Conservation (phyloP, 2,888 invertebrate species). For the Meta bourneti region DNA sequence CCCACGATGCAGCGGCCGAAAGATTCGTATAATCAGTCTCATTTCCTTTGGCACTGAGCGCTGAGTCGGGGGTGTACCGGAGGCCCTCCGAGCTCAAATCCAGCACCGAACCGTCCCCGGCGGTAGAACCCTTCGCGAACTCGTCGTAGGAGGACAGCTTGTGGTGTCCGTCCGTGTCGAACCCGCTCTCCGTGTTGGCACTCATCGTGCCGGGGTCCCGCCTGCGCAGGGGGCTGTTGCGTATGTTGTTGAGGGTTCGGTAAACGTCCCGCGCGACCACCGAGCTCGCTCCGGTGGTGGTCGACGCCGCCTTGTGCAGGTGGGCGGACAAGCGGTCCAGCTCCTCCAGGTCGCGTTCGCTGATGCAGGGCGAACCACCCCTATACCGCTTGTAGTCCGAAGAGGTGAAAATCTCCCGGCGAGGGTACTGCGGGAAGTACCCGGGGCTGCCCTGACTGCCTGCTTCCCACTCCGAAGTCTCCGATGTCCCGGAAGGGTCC, state of each 20-base stretch:
- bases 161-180: slow-evolving; percentile 37
- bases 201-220: slow-evolving; percentile 5
- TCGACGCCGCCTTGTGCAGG: slow-evolving; percentile 64
- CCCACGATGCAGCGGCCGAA: slow-evolving; percentile 33
- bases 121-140: slow-evolving; percentile 31
- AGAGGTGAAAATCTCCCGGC: slow-evolving; percentile 86
- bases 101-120: background rate
- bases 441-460: slow-evolving; percentile 63
- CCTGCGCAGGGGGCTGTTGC: slow-evolving; percentile 59
- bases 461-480: slow-evolving; percentile 66
- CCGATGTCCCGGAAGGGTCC: slow-evolving; percentile 46
- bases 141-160: slow-evolving; percentile 64
- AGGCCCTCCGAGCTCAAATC: slow-evolving; percentile 41
- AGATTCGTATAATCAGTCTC: background rate
- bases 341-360: slow-evolving; percentile 89
- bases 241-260: slow-evolving; percentile 57
- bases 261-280: slow-evolving; percentile 54
- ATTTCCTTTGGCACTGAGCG: slow-evolving; percentile 52
- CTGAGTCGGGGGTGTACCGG: slow-evolving; percentile 59
- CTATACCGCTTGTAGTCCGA: slow-evolving; percentile 90
- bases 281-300: slow-evolving; percentile 21
- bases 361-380: slow-evolving; percentile 87
- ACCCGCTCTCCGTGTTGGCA: slow-evolving; percentile 6
- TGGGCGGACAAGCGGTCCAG: slow-evolving; percentile 80
- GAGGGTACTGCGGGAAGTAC: slow-evolving; percentile 51